A percentile compares a stretch with the other conserved stretches of the same genome.
phyloP scores from a whole-genome alignment of 2,797 vertebrate species.

The Macrochelys suwanniensis region DNA sequence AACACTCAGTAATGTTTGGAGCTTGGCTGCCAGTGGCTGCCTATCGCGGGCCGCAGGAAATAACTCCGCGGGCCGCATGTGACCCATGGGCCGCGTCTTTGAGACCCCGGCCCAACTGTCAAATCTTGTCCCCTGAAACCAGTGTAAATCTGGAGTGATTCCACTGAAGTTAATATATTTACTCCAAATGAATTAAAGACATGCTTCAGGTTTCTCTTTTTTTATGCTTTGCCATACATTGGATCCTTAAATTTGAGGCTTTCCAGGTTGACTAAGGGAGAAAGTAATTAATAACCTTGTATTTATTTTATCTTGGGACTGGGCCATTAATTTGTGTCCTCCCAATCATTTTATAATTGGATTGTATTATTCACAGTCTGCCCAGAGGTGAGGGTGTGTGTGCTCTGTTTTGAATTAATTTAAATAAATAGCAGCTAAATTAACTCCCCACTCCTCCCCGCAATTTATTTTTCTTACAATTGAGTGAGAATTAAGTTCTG shows the following conservation, averaged over 20 bases:
- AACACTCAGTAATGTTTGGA: too few relatives aligned
- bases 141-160: accelerated
- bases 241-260: background rate
- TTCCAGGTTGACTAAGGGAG: background rate
- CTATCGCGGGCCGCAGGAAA: too few relatives aligned
- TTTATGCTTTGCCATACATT: background rate
- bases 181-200: background rate
- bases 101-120: background rate
- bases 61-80: too few relatives aligned
- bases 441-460: background rate
- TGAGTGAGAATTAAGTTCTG: background rate
- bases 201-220: background rate
- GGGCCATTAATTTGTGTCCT: background rate
- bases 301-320: background rate
- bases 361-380: background rate
- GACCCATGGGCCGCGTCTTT: too few relatives aligned
- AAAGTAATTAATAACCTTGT: background rate
- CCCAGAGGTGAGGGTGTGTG: background rate
- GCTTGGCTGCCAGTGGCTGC: too few relatives aligned
- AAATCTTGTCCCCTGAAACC: background rate
- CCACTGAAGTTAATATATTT: background rate
- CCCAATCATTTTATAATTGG: background rate
- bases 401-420: slow-evolving; percentile 19
- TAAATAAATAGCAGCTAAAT: background rate
- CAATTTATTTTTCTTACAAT: background rate